Conservation (phyloP, 2,113 vertebrate genomes). For the Henicopernis longicauda region DNA sequence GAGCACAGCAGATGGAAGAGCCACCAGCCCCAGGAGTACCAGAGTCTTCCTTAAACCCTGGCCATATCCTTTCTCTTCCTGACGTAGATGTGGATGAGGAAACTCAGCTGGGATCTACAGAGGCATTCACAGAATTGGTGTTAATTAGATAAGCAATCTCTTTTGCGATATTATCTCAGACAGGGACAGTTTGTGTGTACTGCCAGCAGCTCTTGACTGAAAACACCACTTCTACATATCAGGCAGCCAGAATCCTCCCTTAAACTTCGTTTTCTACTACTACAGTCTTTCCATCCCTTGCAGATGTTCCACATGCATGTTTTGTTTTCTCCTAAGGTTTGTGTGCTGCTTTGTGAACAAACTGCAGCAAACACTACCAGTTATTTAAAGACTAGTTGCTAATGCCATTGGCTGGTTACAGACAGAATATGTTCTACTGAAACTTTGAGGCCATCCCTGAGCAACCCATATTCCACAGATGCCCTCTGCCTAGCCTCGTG, state of each 20-base stretch:
- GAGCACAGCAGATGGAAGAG: not conserved
- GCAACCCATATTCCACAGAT: no score
- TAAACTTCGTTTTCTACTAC: not conserved
- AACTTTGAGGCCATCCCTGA: not conserved
- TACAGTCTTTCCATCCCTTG: not conserved
- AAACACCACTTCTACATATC: not conserved
- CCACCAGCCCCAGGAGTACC: not conserved
- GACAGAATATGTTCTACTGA: not conserved
- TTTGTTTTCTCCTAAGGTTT: not conserved
- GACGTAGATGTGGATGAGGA: not conserved
- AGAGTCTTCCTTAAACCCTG: not conserved
- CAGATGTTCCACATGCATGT: not conserved
- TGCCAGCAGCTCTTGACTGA: not conserved
- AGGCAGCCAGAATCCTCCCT: not conserved
- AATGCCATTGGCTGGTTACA: not conserved
- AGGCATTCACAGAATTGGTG: not conserved
- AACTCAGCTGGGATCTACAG: not conserved
- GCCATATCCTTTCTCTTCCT: not conserved
- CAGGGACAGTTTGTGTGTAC: not conserved
- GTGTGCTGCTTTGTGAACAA: not conserved
- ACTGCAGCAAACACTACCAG: not conserved
- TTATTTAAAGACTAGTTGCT: not conserved
- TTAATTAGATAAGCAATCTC: not conserved
- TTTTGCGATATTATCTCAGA: not conserved
- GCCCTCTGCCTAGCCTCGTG: not conserved